Conservation (phyloP, 2,888 invertebrate genomes). For the Stomorhina lunata region DNA sequence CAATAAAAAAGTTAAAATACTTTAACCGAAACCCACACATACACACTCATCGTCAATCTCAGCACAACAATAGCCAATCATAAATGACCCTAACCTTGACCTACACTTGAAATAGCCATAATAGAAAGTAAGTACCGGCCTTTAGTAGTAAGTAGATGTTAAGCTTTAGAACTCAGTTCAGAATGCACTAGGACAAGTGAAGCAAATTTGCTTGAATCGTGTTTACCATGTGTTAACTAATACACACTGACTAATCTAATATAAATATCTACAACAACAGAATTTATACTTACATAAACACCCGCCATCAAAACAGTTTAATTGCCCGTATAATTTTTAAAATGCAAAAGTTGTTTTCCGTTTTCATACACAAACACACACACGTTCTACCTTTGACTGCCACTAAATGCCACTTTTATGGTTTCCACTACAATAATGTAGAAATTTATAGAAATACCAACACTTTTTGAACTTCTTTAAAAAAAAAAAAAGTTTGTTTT, state of each 20-base stretch:
- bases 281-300: background rate
- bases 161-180: background rate
- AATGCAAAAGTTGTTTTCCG: constrained; percentile 20
- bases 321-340: constrained; percentile 54
- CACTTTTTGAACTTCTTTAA: background rate
- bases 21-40: constrained; percentile 19
- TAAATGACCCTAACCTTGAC: constrained; percentile 50
- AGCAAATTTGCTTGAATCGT: background rate
- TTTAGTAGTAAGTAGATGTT: background rate
- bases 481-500: too few relatives aligned
- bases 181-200: background rate
- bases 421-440: constrained; percentile 11
- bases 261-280: background rate
- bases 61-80: background rate
- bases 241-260: background rate
- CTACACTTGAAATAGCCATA: constrained; percentile 34
- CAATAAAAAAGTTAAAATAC: background rate
- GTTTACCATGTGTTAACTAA: background rate
- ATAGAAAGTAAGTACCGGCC: background rate
- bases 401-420: constrained; percentile 31
- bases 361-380: background rate
- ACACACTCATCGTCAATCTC: background rate
- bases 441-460: background rate
- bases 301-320: constrained; percentile 33
- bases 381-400: background rate